Percentiles rank a stretch among this genome's conserved stretches.
These are phyloP conservation scores for Hydrochoerus hydrochaeris DNA, from an alignment of 2,113 vertebrate species.

Conservation along the genomic window DNA sequence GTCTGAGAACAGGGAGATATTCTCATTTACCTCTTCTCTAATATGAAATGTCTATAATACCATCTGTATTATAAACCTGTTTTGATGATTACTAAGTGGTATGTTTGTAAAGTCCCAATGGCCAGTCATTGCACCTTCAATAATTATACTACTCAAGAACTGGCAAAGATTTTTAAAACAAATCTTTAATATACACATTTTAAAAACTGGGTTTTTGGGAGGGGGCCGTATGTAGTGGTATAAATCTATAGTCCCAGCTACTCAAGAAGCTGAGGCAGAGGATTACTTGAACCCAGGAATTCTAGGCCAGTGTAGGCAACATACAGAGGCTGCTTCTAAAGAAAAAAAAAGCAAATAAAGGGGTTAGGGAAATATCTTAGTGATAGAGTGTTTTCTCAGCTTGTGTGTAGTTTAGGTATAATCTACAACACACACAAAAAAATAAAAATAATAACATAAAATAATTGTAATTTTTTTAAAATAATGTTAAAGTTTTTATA, in stretches of 20 bases:
- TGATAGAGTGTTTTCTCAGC: background rate
- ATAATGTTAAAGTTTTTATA: background rate
- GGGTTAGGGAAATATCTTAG: background rate
- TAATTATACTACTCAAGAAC: background rate
- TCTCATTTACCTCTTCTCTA: background rate
- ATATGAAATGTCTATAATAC: background rate
- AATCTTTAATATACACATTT: background rate
- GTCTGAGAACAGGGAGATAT: background rate
- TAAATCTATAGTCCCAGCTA: background rate
- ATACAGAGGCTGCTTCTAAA: background rate
- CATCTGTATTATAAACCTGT: background rate
- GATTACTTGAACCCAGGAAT: background rate
- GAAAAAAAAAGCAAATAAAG: background rate
- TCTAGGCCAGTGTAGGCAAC: background rate
- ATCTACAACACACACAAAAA: background rate
- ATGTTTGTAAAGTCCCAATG: background rate
- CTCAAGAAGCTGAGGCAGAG: no score
- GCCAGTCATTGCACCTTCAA: background rate
- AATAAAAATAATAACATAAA: background rate
- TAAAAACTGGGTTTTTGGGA: background rate
- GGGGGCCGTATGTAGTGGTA: background rate
- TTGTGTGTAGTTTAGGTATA: background rate
- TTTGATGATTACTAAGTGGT: background rate
- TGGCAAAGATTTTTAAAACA: slow-evolving; percentile 17
- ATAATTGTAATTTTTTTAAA: no score